A percentile compares a stretch with the other conserved stretches of the same genome.
phyloP scores from a whole-genome alignment of 2,113 vertebrate species.

The Penelope pileata region DNA sequence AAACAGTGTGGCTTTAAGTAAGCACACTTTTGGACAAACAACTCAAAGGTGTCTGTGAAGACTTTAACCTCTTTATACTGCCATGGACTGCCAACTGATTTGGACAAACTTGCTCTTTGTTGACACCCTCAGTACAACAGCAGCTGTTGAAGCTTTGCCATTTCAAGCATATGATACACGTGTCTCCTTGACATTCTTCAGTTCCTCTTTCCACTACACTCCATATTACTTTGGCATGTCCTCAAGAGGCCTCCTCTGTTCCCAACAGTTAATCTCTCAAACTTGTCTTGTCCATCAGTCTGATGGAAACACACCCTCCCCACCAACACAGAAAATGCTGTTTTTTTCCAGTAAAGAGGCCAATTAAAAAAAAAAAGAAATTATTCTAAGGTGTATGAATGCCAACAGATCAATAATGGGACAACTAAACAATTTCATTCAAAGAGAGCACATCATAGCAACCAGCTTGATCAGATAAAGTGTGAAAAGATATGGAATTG shows the following conservation, averaged over 20 bases:
- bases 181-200: slow-evolving; percentile 28
- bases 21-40: background rate
- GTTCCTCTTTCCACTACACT: slow-evolving; percentile 23
- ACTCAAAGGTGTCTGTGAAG: background rate
- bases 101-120: background rate
- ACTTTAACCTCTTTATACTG: background rate
- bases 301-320: background rate
- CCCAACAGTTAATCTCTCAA: slow-evolving; percentile 73
- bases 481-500: background rate
- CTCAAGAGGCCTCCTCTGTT: slow-evolving; percentile 58
- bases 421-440: background rate
- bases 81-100: background rate
- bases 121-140: background rate
- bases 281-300: slow-evolving; percentile 69
- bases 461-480: background rate
- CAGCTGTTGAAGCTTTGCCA: background rate
- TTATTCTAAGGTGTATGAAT: background rate
- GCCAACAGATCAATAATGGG: background rate
- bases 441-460: background rate
- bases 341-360: background rate
- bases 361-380: background rate
- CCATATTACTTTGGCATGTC: slow-evolving; percentile 38
- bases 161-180: background rate
- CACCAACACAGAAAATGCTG: background rate
- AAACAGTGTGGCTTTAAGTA: background rate